Base-by-base conservation (phyloP, 2,113 vertebrate species). In the Melospiza melodia region DNA sequence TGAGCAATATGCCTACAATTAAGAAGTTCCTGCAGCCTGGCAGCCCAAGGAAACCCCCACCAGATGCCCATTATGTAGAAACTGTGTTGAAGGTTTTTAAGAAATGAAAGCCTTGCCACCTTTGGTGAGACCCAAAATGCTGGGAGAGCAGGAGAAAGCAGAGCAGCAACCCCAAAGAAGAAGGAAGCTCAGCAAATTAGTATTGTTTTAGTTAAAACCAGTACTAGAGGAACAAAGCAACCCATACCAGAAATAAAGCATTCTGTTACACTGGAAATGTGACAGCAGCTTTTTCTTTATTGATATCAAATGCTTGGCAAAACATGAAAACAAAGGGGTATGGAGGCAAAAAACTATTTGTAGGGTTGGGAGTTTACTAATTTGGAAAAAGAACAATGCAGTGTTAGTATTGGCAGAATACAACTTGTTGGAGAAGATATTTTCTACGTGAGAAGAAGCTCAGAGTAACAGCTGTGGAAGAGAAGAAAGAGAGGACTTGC, bases 21-120 rank as follows among this genome's bases (percentile, higher is more conserved):
- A 96, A 96, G 57, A 98, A 97, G 89, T 99, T 99, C 94, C 95
- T 99, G 82, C 97, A 98, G 92, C 98, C 98, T 6, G 98, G 98
- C 58, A 99, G 99, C 93, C 98, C 98, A 90, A 98, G 98, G 85
- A 99, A 99, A 81, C 97, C 95, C 0, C 98, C 94, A 14, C 97
- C 98, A 1, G 99, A 99, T 79, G 97, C 97, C 7, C 46, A 3
- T 4, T 99, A 99, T 4, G 7, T 98, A 10, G 96, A 98, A 30
- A 97, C 92, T 0, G 98, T 98, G 54, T 55, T 67, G 85, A 95
- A 92, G 6, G 33, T 98, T 84, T 96, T 99, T 14, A 88, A 91
- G 5, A 43, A 18, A 37, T 96, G 58, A 93, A 69, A 62, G 35
- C 20, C 18, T 65, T 61, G 12, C 39, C 21, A 49, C 24, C 14